Base-by-base conservation (phyloP, 2,888 invertebrate genomes). In the Xestia sexstrigata region DNA sequence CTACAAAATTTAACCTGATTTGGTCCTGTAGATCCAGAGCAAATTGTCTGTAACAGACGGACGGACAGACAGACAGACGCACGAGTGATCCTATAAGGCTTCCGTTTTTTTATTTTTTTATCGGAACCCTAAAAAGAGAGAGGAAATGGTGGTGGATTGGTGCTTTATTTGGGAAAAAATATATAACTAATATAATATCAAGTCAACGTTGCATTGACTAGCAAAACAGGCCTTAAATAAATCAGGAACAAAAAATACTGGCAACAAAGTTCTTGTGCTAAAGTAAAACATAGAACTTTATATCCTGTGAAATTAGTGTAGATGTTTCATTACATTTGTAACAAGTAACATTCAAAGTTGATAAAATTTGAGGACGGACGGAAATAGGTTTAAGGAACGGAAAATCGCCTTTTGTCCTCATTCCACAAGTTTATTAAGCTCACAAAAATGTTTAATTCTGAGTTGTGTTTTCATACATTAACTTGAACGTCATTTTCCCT, bases 361-460 rank as follows among this genome's bases (percentile, higher is more conserved):
- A 69, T 76, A 78, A 20, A 70, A 76, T 63, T 83, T 76, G 26
- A 65, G n/a, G 52, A 65, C n/a, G 49, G 58, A 45, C 35, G 75
- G 69, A 81, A 85, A 79, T 80, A 70, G 74, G 78, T 74, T 75
- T 52, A 77, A 77, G 81, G 76, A 78, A 79, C 52, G 81, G 78
- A 83, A 88, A 82, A 79, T 82, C 67, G 74, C 66, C 71, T 80
- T 79, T 73, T 73, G 47, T 65, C 66, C 63, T 26, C 78, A 69
- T 74, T 71, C 72, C 20, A 15, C 42, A 72, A 78, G 63, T 81
- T 84, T 66, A 80, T 76, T 78, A 76, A 74, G n/a, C 42, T 78
- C 39, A 73, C 23, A 20, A 75, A 70, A 82, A 76, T 75, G 63
- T 78, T 76, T 55, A 66, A 84, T 68, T 78, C n/a, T 60, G 42